Evolutionary conservation across 2,888 invertebrate species (phyloP), one percentile per base, ranked within the genome.

Genomic region (Cosmopolites sordidus): DNA sequence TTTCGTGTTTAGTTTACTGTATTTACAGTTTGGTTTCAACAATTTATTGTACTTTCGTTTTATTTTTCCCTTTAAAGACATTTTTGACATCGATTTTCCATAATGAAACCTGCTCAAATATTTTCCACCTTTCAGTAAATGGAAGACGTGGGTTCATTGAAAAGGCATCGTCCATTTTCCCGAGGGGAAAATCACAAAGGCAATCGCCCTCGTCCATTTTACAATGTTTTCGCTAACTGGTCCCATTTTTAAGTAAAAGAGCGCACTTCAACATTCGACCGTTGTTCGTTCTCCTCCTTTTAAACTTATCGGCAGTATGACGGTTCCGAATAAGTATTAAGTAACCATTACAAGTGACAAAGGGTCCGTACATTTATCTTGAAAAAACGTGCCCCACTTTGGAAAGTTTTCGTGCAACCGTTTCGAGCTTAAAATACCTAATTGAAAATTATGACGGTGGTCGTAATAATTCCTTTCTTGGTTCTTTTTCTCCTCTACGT

Each of bases 281-380:
- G 12, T 12, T 12, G 33, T 33, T 33, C 12, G 22, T 33, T 12
- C 12, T 33, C 33, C 11, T 12, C 33, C 11, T 3, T 12, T 33
- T 11, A 11, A 33, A 33, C 33, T 11, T 33, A 33, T 33, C 33
- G 33, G n/a, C 33, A n/a, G n/a, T 22, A 22, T 22, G 22, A 22
- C 22, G 22, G 22, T 22, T n/a, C 5, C 5, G 33, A 33, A 33
- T 33, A 33, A 12, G 33, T 33, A 33, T 33, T 33, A 33, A 33
- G n/a, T 33, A 33, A 33, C 33, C 33, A 33, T 33, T 33, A 33
- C 33, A 33, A 33, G 33, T 33, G 33, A 33, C 33, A 33, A 33
- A 33, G 12, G 11, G 33, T 11, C 33, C n/a, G 11, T 33, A 33
- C 33, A 33, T 33, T 33, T 33, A 33, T 33, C 33, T 33, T 33